phyloP scores from a whole-genome alignment of 1,140 invertebrate species.

The Globodera rostochiensis region DNA sequence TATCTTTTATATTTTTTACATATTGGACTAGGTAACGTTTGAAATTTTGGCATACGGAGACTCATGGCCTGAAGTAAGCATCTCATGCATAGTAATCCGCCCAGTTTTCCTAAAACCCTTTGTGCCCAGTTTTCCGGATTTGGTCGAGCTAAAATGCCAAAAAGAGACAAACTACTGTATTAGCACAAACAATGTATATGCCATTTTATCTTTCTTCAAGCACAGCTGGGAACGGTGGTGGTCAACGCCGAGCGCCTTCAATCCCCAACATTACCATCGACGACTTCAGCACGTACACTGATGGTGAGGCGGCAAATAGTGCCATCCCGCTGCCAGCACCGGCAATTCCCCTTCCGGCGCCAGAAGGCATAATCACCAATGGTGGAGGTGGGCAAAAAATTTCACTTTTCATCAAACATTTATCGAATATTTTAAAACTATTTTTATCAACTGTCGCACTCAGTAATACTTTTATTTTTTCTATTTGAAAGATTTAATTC shows the following conservation, averaged over 20 bases:
- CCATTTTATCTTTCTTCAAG: slow-evolving; percentile 55
- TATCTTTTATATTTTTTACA: too few species aligned
- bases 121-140: not conserved
- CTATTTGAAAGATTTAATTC: too few species aligned
- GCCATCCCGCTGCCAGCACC: slow-evolving; percentile 23
- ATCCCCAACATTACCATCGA: slow-evolving; percentile 12
- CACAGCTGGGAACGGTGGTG: too few species aligned
- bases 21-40: too few species aligned
- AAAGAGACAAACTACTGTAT: not conserved
- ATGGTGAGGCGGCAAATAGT: not conserved
- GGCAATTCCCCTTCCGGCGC: slow-evolving; percentile 22
- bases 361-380: not conserved
- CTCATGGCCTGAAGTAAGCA: too few species aligned
- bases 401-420: not conserved
- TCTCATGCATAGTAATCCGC: too few species aligned
- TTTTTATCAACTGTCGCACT: too few species aligned
- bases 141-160: not conserved
- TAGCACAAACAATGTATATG: slow-evolving; percentile 68
- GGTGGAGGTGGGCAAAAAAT: not conserved
- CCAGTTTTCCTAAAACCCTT: too few species aligned
- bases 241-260: too few species aligned
- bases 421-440: too few species aligned
- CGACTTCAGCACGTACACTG: not conserved
- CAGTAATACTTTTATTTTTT: too few species aligned
- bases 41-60: too few species aligned